These are phyloP conservation scores for Allolobophora icterica DNA, from an alignment of 2,888 invertebrate species.

Conservation along the genomic window DNA sequence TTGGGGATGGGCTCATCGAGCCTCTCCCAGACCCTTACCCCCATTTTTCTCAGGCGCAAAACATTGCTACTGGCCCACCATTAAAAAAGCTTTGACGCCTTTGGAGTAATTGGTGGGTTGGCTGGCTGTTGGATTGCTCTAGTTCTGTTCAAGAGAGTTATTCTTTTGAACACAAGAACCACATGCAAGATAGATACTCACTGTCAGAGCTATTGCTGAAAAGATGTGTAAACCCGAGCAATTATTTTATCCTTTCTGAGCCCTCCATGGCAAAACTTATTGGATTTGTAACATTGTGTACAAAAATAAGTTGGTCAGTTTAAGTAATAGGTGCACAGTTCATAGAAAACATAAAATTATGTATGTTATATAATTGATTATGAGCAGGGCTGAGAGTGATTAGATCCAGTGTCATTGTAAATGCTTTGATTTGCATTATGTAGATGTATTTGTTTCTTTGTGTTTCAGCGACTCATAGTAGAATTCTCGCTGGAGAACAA, in stretches of 20 bases:
- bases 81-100: no score
- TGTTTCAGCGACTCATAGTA: slow-evolving; percentile 59
- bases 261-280: no score
- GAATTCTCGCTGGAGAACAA: slow-evolving; percentile 63
- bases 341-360: not conserved
- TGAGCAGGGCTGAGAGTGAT: not conserved
- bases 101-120: no score
- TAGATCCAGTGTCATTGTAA: not conserved
- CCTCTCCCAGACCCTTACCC: no score
- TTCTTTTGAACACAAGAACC: not conserved
- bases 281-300: not conserved
- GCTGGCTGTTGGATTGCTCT: not conserved
- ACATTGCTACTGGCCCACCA: no score
- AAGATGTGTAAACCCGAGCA: not conserved
- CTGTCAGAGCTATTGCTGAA: not conserved
- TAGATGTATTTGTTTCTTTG: not conserved
- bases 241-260: not conserved
- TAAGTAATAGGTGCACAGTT: not conserved
- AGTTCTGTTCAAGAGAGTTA: not conserved
- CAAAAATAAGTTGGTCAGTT: no score
- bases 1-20: no score
- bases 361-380: not conserved
- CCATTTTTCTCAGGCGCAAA: no score
- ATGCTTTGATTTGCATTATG: not conserved
- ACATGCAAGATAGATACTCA: not conserved